Conservation (phyloP, 1,140 invertebrate genomes). For the Solen grandis region DNA sequence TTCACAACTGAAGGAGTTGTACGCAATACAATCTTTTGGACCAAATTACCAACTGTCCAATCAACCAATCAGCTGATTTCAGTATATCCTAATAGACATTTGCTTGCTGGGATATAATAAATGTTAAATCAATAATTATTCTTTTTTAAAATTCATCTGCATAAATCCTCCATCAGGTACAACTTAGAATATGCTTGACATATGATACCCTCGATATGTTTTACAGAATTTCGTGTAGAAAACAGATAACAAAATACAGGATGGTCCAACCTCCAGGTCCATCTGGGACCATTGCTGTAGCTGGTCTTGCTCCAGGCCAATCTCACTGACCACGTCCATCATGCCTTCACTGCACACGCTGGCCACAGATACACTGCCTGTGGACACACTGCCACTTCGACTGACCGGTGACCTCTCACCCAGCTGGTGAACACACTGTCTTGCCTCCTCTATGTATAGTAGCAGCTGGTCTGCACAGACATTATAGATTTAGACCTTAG, state of each 20-base stretch:
- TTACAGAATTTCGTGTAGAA: too few relatives aligned
- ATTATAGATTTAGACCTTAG: too few relatives aligned
- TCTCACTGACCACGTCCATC: neutral
- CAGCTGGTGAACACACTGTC: constrained; percentile 54
- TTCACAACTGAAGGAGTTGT: too few relatives aligned
- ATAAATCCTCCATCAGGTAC: too few relatives aligned
- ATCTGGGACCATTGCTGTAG: constrained; percentile 33
- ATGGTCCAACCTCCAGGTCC: constrained; percentile 44
- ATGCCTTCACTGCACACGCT: neutral
- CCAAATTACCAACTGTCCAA: too few relatives aligned
- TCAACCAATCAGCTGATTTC: neutral
- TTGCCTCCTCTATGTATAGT: constrained; percentile 61
- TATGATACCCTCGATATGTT: too few relatives aligned
- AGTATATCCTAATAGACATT: neutral
- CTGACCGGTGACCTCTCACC: neutral
- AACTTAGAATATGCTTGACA: too few relatives aligned
- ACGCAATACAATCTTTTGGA: too few relatives aligned
- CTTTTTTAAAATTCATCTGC: too few relatives aligned
- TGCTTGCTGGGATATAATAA: neutral
- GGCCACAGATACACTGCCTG: constrained; percentile 14
- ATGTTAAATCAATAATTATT: neutral
- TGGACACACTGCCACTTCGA: constrained; percentile 1
- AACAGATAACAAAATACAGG: too few relatives aligned
- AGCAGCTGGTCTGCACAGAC: constrained; percentile 59
- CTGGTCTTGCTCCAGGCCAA: neutral